A percentile compares a stretch with the other conserved stretches of the same genome.
phyloP scores from a whole-genome alignment of 53 echinoderm and acorn worm species.

The Mesocentrotus franciscanus region DNA sequence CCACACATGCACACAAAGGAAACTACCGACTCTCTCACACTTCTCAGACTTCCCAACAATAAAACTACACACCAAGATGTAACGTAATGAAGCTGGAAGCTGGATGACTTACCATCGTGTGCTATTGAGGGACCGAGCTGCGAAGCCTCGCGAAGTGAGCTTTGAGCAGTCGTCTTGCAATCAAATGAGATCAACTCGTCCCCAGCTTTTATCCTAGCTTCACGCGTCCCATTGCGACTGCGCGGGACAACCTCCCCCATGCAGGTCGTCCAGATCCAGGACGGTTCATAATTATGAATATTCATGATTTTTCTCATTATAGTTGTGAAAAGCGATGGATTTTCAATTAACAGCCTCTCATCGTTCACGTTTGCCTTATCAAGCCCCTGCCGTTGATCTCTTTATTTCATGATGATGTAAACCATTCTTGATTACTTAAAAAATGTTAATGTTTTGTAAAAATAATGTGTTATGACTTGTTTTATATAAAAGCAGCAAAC shows the following conservation, averaged over 20 bases:
- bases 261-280: no score
- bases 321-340: not conserved
- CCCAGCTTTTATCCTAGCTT: not conserved
- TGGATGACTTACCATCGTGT: slow-evolving; percentile 30
- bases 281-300: not conserved
- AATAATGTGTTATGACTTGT: no score
- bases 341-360: slow-evolving; percentile 27
- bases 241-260: not conserved
- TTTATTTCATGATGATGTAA: no score
- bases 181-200: not conserved
- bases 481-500: no score
- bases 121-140: slow-evolving; percentile 17
- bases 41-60: no score
- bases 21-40: no score
- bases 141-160: slow-evolving; percentile 61
- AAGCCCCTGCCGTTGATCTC: not conserved
- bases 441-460: no score
- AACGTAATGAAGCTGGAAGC: not conserved
- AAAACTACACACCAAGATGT: not conserved
- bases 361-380: not conserved
- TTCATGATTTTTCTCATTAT: not conserved
- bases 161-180: slow-evolving; percentile 45
- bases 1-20: no score
- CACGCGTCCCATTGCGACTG: not conserved
- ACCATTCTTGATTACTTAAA: no score